Evolutionary conservation across 2,797 vertebrate species (phyloP).

Genomic region (Gambelia wislizenii): DNA sequence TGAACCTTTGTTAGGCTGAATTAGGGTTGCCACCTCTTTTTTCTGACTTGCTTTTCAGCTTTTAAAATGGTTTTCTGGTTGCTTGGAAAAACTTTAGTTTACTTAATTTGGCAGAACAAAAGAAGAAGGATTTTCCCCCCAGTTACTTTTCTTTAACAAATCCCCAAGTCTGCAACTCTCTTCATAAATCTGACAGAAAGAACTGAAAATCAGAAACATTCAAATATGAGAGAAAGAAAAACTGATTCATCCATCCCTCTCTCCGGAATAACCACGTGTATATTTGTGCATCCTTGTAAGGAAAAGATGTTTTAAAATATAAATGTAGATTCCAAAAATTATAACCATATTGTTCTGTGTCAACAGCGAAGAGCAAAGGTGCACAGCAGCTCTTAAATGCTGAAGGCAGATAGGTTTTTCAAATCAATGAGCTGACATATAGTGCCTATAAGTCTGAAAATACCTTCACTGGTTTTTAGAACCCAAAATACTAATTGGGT

Average conservation of each 20-base stretch:
- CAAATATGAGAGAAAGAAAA: background rate
- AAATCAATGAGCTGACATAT: background rate
- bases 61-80: background rate
- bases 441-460: background rate
- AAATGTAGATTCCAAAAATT: background rate
- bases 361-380: background rate
- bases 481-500: background rate
- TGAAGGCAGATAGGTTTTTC: background rate
- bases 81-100: too few species aligned
- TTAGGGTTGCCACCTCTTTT: background rate
- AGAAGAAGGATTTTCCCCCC: too few species aligned
- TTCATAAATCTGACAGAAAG: background rate
- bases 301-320: background rate
- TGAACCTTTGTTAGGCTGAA: background rate
- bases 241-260: background rate
- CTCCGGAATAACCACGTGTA: background rate
- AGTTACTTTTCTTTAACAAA: background rate
- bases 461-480: too few species aligned
- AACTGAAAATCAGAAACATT: background rate
- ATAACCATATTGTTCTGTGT: background rate
- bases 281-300: background rate
- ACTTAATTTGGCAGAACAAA: background rate
- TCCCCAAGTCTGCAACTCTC: background rate
- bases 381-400: background rate
- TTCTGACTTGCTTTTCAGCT: background rate